These are phyloP conservation scores for Drosophila anomalata DNA, from an alignment of 2,888 invertebrate genomes.

Conservation along the genomic window DNA sequence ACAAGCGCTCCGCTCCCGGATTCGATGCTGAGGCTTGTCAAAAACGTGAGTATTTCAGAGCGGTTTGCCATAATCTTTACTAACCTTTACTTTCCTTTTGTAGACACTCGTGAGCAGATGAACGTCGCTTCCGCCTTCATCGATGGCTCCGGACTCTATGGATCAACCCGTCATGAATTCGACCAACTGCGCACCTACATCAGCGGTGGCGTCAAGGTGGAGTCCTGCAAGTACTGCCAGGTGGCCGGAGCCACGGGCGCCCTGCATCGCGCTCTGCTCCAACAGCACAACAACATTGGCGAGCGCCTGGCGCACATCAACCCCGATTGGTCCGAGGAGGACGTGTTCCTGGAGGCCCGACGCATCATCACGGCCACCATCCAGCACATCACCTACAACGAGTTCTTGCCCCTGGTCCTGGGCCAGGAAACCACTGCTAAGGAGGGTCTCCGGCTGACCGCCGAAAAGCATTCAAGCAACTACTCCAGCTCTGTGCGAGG, in stretches of 20 bases:
- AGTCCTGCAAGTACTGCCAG: constrained; percentile 88
- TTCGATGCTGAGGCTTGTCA: constrained; percentile 87
- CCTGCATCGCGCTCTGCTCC: constrained; percentile 88
- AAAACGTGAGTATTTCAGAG: constrained; percentile 85
- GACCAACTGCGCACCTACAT: constrained; percentile 89
- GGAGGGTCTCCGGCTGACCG: constrained; percentile 86
- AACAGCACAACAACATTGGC: constrained; percentile 92
- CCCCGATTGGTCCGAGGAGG: constrained; percentile 91
- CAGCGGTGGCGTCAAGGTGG: constrained; percentile 88
- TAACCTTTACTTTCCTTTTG: constrained; percentile 12
- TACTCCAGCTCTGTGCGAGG: constrained; percentile 93
- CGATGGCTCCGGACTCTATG: constrained; percentile 93
- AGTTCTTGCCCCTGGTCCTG: constrained; percentile 91
- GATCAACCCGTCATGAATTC: constrained; percentile 88
- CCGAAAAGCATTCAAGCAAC: constrained; percentile 90
- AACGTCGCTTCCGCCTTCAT: constrained; percentile 93
- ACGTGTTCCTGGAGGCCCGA: constrained; percentile 90
- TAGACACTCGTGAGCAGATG: constrained; percentile 92
- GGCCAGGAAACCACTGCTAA: constrained; percentile 85
- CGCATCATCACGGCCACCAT: constrained; percentile 91
- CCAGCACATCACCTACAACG: constrained; percentile 93
- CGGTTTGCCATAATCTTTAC: background rate
- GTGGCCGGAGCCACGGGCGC: constrained; percentile 88
- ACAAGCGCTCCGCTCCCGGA: constrained; percentile 89
- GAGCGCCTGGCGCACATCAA: constrained; percentile 88